These are phyloP conservation scores for Scophthalmus maximus DNA, from an alignment of 2,113 vertebrate species.

Conservation along the genomic window DNA sequence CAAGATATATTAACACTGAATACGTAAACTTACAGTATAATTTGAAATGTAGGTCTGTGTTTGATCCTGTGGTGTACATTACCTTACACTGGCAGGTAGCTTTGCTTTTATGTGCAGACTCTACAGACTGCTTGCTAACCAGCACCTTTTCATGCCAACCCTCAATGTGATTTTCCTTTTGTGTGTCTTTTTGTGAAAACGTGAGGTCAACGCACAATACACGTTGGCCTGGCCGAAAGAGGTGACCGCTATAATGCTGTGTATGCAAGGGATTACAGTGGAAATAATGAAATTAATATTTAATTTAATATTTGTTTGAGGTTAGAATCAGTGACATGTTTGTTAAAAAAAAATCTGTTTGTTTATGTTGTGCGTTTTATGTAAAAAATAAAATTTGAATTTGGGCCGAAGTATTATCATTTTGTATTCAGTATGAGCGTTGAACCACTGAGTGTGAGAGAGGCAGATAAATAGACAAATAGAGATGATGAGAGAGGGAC, in stretches of 20 bases:
- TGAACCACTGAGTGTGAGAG: background rate
- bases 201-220: no score
- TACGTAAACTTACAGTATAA: background rate
- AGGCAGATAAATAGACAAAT: slow-evolving; percentile 36
- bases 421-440: background rate
- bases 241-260: no score
- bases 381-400: no score
- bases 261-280: no score
- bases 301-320: no score
- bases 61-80: background rate
- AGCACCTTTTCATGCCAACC: background rate
- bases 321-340: no score
- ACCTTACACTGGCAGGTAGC: background rate
- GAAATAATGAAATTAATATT: no score
- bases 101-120: background rate
- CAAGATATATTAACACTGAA: background rate
- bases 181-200: background rate
- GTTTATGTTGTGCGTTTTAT: no score
- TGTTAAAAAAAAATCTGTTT: no score
- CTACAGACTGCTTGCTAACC: background rate
- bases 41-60: background rate
- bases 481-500: slow-evolving; percentile 17
- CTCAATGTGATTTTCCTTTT: background rate
- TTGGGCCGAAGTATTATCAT: no score
- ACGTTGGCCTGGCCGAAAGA: no score